Evolutionary conservation across 2,113 vertebrate species (phyloP), one percentile per base, ranked within the genome.

Genomic region (Strigops habroptila): DNA sequence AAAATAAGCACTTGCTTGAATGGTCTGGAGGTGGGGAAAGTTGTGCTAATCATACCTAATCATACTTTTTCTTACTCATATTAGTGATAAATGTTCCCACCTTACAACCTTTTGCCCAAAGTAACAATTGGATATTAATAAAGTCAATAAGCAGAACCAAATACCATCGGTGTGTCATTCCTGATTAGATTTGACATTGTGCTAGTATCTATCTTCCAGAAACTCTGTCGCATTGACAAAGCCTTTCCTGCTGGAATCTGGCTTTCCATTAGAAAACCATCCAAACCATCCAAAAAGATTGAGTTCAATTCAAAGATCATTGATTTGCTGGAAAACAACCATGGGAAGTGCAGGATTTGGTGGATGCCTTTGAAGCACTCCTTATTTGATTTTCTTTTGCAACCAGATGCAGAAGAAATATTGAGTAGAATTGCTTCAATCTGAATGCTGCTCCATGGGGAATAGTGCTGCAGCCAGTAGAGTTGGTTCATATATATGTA

Each of bases 171-270:
- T 2, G 1, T 86, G 95, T 90, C 82, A 41, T 22, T 83, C 63
- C 76, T 64, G 86, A 90, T 91, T 60, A 81, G 86, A 39, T 84
- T 10, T 67, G 86, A 88, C 88, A 17, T 35, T 25, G 64, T 52
- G 73, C 79, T 88, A 68, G 88, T 55, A 86, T 91, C 86, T 43
- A 28, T 88, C 93, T 96, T 83, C 90, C 62, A 55, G 69, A 64
- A 67, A 37, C 43, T 19, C 9, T 28, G 51, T 51, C 22, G 68
- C n/a, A 1, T 1, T 48, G 85, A 88, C 4, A 22, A 35, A 83
- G 22, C 10, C 76, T 48, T 67, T 81, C 51, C 85, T 86, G 55
- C 68, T 90, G 82, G 79, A 92, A 77, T 55, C 71, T 75, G 73
- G 12, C 73, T 83, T 52, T 41, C 57, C 67, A 88, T 96, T 82